Base-by-base conservation (phyloP, 2,888 invertebrate genomes). In the Heliconius charithonia region DNA sequence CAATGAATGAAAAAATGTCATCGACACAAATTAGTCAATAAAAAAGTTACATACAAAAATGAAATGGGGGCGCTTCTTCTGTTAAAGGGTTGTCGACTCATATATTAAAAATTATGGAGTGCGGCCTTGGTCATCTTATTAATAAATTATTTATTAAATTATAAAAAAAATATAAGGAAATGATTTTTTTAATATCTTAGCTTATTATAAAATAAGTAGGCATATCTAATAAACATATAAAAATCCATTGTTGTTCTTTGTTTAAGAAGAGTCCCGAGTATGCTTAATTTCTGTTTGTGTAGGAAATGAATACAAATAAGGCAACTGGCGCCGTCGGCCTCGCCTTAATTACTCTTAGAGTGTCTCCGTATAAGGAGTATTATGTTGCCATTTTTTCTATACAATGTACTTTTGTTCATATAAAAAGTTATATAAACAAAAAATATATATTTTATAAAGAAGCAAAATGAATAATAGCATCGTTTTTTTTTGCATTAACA, bases 251-350 rank as follows among this genome's bases (percentile, higher is more conserved):
- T 72, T 65, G 56, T 71, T 45, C 32, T 63, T 71, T 69, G 41
- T 16, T 69, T 72, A 72, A 77, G 72, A 72, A 25, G 3, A 56
- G 32, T 13, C 32, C 59, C 41, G 32, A 74, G 74, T 76, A 74
- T 76, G 79, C 74, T 79, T 74, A 71, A 79, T 79, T 80, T 79
- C 79, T 80, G 74, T 74, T 80, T 80, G 71, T 76, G 74, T 80
- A 69, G 76, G 74, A 78, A 80, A 80, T 80, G 76, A 80, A 78
- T 70, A 76, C 79, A 74, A 72, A 59, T 59, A 72, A 72, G 72
- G 32, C 56, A 59, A 72, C 76, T 76, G 73, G 32, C 75, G 80
- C 76, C 79, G 70, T 70, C 63, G 80, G 80, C 80, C 74, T 56
- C 76, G 74, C 76, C 74, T 76, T 80, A 80, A 80, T 80, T 80